Conservation (phyloP, 2,888 invertebrate genomes). For the Eulithis testata region DNA sequence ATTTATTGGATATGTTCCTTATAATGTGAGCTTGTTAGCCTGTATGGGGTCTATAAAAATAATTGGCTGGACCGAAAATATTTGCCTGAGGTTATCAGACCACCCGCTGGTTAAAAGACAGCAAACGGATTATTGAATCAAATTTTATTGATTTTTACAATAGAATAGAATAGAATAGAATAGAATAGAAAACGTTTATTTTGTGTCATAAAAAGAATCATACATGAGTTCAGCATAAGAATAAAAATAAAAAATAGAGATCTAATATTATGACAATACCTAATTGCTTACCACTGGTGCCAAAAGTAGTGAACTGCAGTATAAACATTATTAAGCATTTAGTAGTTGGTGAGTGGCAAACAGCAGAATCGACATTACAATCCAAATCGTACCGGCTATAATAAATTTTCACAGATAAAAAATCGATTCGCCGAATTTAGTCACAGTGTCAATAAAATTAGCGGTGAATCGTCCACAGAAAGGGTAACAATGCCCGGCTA, state of each 20-base stretch:
- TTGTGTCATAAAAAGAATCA: too few species aligned
- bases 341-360: too few species aligned
- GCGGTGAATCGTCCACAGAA: constrained; percentile 53
- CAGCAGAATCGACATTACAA: too few species aligned
- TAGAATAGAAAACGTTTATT: too few species aligned
- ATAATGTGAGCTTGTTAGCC: constrained; percentile 55
- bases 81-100: constrained; percentile 51
- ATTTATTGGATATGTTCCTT: constrained; percentile 68
- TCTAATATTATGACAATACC: too few species aligned
- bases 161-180: too few species aligned
- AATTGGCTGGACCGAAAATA: constrained; percentile 49
- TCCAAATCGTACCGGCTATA: constrained; percentile 12
- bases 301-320: too few species aligned
- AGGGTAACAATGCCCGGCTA: constrained; percentile 56
- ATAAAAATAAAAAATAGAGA: too few species aligned
- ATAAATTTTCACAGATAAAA: constrained; percentile 43
- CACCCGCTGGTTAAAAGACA: constrained; percentile 47
- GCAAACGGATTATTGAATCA: constrained; percentile 11
- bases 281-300: too few species aligned
- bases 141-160: not conserved
- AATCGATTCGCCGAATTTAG: constrained; percentile 59
- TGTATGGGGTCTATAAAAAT: constrained; percentile 55
- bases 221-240: too few species aligned
- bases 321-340: too few species aligned
- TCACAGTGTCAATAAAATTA: constrained; percentile 64